Conservation (phyloP, 2,888 invertebrate species). For the Chaitophorus viminalis region DNA sequence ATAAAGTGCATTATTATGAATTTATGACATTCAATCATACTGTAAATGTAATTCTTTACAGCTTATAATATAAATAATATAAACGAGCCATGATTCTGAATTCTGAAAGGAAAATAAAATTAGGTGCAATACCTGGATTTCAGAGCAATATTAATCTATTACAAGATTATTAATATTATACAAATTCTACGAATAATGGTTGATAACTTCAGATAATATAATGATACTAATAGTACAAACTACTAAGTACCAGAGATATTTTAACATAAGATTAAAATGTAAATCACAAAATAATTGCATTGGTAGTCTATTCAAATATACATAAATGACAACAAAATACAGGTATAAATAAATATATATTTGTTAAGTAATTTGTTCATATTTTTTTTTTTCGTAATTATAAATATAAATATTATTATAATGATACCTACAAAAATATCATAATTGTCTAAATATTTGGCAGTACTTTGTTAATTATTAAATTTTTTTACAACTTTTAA, state of each 20-base stretch:
- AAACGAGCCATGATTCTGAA: too few species aligned
- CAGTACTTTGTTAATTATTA: conserved; percentile 45
- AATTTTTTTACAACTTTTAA: conserved; percentile 21
- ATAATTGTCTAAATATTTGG: conserved; percentile 40
- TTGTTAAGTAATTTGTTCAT: conserved; percentile 14
- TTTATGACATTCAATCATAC: too few species aligned
- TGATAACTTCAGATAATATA: background rate
- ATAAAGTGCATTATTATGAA: too few species aligned
- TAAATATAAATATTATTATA: conserved; percentile 26
- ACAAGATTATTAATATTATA: too few species aligned
- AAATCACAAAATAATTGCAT: background rate
- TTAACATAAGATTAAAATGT: background rate
- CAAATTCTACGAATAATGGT: too few species aligned
- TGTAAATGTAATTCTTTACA: too few species aligned
- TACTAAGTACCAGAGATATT: background rate
- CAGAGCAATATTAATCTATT: too few species aligned
- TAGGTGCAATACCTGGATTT: too few species aligned
- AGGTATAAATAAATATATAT: conserved; percentile 22
- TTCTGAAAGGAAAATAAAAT: too few species aligned
- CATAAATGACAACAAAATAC: background rate
- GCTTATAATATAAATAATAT: too few species aligned
- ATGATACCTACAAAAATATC: conserved; percentile 4
- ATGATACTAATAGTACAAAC: background rate
- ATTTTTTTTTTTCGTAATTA: conserved; percentile 7
- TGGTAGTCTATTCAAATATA: background rate